Percentiles rank a stretch among this genome's conserved stretches.
Evolutionary conservation across 2,888 invertebrate genomes (phyloP).

Genomic region (Mellilla xanthometata): DNA sequence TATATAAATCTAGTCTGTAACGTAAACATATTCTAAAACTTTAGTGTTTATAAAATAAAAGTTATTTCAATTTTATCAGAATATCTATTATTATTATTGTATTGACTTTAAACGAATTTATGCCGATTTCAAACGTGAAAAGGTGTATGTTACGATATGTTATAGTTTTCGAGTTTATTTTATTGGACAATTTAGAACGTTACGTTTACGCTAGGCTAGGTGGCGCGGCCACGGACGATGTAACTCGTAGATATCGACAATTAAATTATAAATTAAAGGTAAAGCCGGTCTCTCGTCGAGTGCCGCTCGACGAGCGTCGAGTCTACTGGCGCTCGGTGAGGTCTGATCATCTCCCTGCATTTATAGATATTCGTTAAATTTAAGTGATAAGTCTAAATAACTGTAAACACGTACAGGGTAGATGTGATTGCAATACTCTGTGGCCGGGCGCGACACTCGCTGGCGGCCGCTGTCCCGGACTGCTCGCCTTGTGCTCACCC

Average conservation of each 20-base stretch:
- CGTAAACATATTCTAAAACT: conserved; percentile 78
- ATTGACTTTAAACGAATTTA: conserved; percentile 77
- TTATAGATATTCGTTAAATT: conserved; percentile 69
- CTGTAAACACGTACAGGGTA: conserved; percentile 81
- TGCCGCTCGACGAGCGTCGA: conserved; percentile 49
- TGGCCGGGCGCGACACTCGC: conserved; percentile 65
- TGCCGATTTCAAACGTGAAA: conserved; percentile 51
- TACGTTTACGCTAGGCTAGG: conserved; percentile 79
- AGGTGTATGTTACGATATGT: conserved; percentile 62
- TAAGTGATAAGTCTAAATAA: conserved; percentile 68
- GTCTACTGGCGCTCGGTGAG: conserved; percentile 59
- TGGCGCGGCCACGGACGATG: conserved; percentile 67
- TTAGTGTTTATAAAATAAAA: conserved; percentile 78
- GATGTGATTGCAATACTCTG: conserved; percentile 77
- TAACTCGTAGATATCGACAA: conserved; percentile 61
- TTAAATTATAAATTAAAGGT: conserved; percentile 51
- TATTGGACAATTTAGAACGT: conserved; percentile 73
- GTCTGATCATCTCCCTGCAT: conserved; percentile 54
- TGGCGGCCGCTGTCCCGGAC: conserved; percentile 21
- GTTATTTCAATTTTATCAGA: conserved; percentile 79
- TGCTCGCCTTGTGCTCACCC: too few species aligned
- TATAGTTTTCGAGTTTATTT: conserved; percentile 74
- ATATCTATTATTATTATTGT: conserved; percentile 73
- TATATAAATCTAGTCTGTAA: conserved; percentile 61
- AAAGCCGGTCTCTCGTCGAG: conserved; percentile 44